Conservation (phyloP, 2,113 vertebrate genomes). For the Bungarus multicinctus region DNA sequence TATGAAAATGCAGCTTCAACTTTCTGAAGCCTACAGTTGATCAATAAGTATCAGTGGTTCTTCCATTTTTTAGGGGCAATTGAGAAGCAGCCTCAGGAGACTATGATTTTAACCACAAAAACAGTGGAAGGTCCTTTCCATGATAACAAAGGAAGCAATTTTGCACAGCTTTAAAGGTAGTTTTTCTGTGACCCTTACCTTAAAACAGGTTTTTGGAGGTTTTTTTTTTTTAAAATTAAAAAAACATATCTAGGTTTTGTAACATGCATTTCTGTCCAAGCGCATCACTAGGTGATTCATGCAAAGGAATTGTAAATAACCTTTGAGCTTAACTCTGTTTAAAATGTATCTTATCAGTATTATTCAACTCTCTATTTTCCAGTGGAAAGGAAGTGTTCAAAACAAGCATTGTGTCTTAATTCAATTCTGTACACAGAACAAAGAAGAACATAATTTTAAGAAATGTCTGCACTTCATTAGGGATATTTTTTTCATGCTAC, state of each 20-base stretch:
- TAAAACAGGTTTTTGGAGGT: background rate
- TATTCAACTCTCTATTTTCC: background rate
- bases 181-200: background rate
- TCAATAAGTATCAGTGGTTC: background rate
- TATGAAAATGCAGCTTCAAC: background rate
- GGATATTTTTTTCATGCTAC: background rate
- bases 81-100: background rate
- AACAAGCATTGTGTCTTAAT: background rate
- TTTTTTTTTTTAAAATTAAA: background rate
- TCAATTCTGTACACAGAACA: background rate
- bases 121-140: background rate
- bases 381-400: background rate
- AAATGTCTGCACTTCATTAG: background rate
- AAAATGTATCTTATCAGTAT: background rate
- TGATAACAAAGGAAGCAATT: background rate
- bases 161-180: too few relatives aligned
- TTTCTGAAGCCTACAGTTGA: background rate
- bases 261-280: background rate
- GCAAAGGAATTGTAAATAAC: slow-evolving; percentile 3
- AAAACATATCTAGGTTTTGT: background rate
- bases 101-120: background rate
- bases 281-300: slow-evolving; percentile 12
- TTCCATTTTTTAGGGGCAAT: background rate
- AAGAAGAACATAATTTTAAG: background rate
- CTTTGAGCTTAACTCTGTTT: slow-evolving; percentile 8